Conservation (phyloP, 1,140 invertebrate species). For the Vanessa tameamea region DNA sequence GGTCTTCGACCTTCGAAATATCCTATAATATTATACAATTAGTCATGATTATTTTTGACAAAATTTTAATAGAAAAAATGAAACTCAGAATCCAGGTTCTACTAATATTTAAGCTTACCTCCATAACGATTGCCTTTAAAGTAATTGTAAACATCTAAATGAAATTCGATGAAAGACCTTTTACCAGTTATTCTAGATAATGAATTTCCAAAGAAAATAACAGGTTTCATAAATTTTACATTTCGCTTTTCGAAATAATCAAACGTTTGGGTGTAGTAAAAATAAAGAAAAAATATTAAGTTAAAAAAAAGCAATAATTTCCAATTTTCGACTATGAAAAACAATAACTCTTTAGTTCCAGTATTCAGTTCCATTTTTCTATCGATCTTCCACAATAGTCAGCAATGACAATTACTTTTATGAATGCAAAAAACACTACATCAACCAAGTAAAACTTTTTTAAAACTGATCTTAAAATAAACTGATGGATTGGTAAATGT, state of each 20-base stretch:
- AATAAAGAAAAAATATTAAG: constrained; percentile 59
- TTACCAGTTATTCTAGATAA: constrained; percentile 60
- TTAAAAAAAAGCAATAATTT: constrained; percentile 59
- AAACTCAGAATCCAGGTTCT: too few species aligned
- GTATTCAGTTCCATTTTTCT: constrained; percentile 40
- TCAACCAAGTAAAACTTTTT: too few species aligned
- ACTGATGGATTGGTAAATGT: too few species aligned
- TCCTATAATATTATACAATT: constrained; percentile 49
- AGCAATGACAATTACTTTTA: not conserved
- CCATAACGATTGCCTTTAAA: constrained; percentile 76
- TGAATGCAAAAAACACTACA: too few species aligned
- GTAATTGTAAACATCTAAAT: constrained; percentile 68
- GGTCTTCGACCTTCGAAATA: constrained; percentile 77
- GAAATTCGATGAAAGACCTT: constrained; percentile 75
- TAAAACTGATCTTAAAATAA: too few species aligned
- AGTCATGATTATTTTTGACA: too few species aligned
- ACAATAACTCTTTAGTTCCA: constrained; percentile 50
- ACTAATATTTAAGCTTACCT: constrained; percentile 55
- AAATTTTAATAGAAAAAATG: too few species aligned
- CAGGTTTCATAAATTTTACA: constrained; percentile 67
- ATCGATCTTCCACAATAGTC: not conserved
- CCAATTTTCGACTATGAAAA: constrained; percentile 65
- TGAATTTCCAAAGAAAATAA: constrained; percentile 73
- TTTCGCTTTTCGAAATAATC: constrained; percentile 70
- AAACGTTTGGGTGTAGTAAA: constrained; percentile 62